phyloP scores from a whole-genome alignment of 92 coral and sea anemone genomes.

The Epizoanthus fatuus region DNA sequence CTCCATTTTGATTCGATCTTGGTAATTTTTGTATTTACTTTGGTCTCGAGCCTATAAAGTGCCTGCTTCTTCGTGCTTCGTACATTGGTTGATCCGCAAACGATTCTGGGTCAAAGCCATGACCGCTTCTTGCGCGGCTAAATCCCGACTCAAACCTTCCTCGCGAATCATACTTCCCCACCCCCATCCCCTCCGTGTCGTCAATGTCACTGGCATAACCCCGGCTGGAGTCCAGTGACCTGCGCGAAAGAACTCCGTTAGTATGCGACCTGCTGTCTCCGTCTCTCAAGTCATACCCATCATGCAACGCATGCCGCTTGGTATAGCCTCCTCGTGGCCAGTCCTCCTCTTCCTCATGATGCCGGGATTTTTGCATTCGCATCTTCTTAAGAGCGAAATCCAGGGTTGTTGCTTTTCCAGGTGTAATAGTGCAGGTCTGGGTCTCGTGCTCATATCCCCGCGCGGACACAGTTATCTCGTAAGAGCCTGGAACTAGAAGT shows the following conservation, averaged over 20 bases:
- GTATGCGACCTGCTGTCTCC: slow-evolving; percentile 30
- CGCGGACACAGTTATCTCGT: slow-evolving; percentile 94
- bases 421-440: slow-evolving; percentile 78
- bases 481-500: slow-evolving; percentile 97
- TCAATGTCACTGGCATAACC: slow-evolving; percentile 11
- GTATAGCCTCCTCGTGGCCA: slow-evolving; percentile 74
- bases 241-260: background rate
- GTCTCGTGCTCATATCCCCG: slow-evolving; percentile 94
- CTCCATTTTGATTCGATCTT: too few relatives aligned
- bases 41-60: slow-evolving; percentile 4
- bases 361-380: slow-evolving; percentile 79
- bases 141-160: slow-evolving; percentile 41
- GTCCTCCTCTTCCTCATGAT: slow-evolving; percentile 77
- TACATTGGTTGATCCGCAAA: slow-evolving; percentile 19
- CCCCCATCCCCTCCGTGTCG: background rate
- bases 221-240: slow-evolving; percentile 8
- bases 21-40: background rate
- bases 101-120: background rate
- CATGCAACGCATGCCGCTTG: slow-evolving; percentile 27
- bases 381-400: slow-evolving; percentile 84
- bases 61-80: slow-evolving; percentile 12
- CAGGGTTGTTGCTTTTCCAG: slow-evolving; percentile 76
- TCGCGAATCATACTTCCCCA: slow-evolving; percentile 27
- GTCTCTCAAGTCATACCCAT: slow-evolving; percentile 35
- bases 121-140: slow-evolving; percentile 41